These are phyloP conservation scores for Scaptomyza hsui DNA, from an alignment of 1,140 invertebrate species.

Conservation along the genomic window DNA sequence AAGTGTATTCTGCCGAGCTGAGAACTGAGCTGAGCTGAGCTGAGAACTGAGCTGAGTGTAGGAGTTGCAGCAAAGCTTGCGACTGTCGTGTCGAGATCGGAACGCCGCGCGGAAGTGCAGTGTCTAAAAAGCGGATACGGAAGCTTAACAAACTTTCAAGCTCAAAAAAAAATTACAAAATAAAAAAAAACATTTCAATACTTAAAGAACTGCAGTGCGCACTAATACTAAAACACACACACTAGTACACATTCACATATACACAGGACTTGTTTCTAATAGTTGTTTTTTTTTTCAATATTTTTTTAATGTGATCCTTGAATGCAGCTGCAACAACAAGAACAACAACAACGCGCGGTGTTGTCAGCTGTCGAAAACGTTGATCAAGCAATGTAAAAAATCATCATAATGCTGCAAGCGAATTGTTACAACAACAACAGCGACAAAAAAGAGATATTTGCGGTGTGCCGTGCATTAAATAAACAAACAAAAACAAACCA, in stretches of 20 bases:
- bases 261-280: slow-evolving; percentile 17
- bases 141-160: slow-evolving; percentile 50
- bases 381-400: neutral
- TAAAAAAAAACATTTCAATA: no score
- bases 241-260: slow-evolving; percentile 13
- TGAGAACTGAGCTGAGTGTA: neutral
- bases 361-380: slow-evolving; percentile 61
- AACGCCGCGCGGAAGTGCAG: slow-evolving; percentile 75
- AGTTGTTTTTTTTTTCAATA: slow-evolving; percentile 66
- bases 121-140: slow-evolving; percentile 64
- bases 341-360: slow-evolving; percentile 65
- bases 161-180: no score
- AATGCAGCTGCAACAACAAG: slow-evolving; percentile 10
- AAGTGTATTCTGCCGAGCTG: neutral
- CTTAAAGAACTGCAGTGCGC: slow-evolving; percentile 33
- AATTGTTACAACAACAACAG: slow-evolving; percentile 46
- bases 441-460: slow-evolving; percentile 19
- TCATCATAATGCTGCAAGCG: slow-evolving; percentile 11
- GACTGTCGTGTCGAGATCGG: slow-evolving; percentile 75
- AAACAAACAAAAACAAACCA: slow-evolving; percentile 41
- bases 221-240: slow-evolving; percentile 11
- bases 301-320: slow-evolving; percentile 68
- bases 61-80: slow-evolving; percentile 31
- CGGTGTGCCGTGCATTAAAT: slow-evolving; percentile 55
- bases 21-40: neutral